A percentile compares a stretch with the other conserved stretches of the same genome.
Evolutionary conservation across 1,140 invertebrate species (phyloP).

Genomic region (Hycleus phaleratus): DNA sequence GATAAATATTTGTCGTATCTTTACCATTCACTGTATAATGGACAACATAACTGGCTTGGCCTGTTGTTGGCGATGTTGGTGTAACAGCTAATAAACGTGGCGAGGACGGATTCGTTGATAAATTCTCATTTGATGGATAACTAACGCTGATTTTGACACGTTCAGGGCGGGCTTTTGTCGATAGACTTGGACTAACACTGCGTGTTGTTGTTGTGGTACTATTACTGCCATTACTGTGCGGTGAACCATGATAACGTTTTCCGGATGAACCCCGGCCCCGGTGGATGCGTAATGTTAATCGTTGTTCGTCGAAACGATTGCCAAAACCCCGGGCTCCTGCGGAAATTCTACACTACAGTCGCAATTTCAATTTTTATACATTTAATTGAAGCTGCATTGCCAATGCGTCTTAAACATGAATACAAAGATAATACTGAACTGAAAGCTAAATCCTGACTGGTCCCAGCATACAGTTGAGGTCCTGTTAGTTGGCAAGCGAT

Average conservation of each 20-base stretch:
- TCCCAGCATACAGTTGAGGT: no score
- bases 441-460: no score
- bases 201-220: conserved; percentile 47
- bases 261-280: conserved; percentile 59
- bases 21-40: conserved; percentile 51
- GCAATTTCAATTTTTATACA: not conserved
- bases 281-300: conserved; percentile 86
- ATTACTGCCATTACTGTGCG: conserved; percentile 52
- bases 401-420: not conserved
- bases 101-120: conserved; percentile 42
- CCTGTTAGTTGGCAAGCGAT: no score
- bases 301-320: conserved; percentile 73
- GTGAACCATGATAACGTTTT: conserved; percentile 46
- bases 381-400: not conserved
- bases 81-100: conserved; percentile 30
- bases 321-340: conserved; percentile 45
- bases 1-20: conserved; percentile 27
- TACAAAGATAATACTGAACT: not conserved
- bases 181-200: conserved; percentile 50
- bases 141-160: conserved; percentile 76
- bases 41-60: conserved; percentile 46
- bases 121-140: conserved; percentile 69
- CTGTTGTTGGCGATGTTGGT: conserved; percentile 39
- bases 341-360: not conserved
- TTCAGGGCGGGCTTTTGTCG: conserved; percentile 55